Evolutionary conservation across 2,888 invertebrate genomes (phyloP).

Genomic region (Dichetophora obliterata): DNA sequence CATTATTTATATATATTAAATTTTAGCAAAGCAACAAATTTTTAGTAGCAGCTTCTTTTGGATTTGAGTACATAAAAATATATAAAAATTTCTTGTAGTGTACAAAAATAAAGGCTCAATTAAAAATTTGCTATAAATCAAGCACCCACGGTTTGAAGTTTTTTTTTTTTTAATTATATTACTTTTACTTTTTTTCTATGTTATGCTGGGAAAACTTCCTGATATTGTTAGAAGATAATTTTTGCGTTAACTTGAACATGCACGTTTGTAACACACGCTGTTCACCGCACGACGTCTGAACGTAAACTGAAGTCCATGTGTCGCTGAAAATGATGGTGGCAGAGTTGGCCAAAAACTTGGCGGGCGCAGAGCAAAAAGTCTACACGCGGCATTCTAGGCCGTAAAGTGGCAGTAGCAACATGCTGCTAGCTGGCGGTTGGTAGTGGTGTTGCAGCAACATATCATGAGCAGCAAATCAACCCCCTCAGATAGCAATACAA

Average conservation of each 20-base stretch:
- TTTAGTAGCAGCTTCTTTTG: neutral
- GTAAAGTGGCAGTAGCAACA: slow-evolving; percentile 29
- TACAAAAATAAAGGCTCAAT: too few relatives aligned
- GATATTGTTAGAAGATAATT: too few relatives aligned
- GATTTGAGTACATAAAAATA: too few relatives aligned
- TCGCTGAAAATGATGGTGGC: slow-evolving; percentile 51
- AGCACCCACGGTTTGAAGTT: too few relatives aligned
- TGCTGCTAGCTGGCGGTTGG: slow-evolving; percentile 8
- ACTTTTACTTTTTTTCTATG: too few relatives aligned
- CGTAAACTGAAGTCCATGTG: slow-evolving; percentile 66
- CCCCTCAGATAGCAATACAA: neutral
- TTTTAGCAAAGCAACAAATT: too few relatives aligned
- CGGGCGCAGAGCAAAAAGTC: slow-evolving; percentile 35
- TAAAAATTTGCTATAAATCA: too few relatives aligned
- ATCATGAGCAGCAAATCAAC: slow-evolving; percentile 8
- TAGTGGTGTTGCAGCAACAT: slow-evolving; percentile 24
- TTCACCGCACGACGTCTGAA: slow-evolving; percentile 65
- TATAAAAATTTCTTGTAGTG: too few relatives aligned
- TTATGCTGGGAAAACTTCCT: too few relatives aligned
- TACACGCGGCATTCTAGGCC: slow-evolving; percentile 21
- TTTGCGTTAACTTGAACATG: slow-evolving; percentile 13
- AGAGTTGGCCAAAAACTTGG: slow-evolving; percentile 51
- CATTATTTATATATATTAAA: neutral
- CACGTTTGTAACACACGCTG: slow-evolving; percentile 31
- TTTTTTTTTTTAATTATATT: too few relatives aligned